Percentiles rank a stretch among this genome's conserved stretches.
phyloP scores from a whole-genome alignment of 64 coral and sea anemone species.

The Exaiptasia diaphana region DNA sequence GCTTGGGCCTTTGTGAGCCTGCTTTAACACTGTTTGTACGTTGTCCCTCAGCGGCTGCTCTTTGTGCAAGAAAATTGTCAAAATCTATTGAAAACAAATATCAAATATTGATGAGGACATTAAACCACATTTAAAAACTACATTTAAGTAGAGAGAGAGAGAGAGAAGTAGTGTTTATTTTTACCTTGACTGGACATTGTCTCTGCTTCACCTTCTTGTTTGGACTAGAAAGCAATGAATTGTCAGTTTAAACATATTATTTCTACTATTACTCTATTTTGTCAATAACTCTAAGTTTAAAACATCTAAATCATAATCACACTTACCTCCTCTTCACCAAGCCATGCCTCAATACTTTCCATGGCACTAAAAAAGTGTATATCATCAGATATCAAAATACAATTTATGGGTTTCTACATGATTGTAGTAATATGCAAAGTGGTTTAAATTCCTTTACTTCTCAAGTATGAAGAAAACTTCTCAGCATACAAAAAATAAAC shows the following conservation, averaged over 20 bases:
- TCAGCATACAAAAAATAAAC: too few relatives aligned
- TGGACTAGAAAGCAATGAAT: not conserved
- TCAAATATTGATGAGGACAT: not conserved
- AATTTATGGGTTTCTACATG: too few relatives aligned
- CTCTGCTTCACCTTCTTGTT: not conserved
- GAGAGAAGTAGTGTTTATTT: not conserved
- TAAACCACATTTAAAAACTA: not conserved
- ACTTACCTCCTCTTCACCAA: not conserved
- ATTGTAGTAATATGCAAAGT: too few relatives aligned
- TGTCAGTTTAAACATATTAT: not conserved
- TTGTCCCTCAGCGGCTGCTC: conserved; percentile 70
- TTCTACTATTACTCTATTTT: not conserved
- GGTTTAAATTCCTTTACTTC: too few relatives aligned
- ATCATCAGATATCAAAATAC: too few relatives aligned
- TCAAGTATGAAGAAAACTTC: too few relatives aligned
- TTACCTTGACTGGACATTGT: conserved; percentile 2
- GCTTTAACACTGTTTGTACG: conserved; percentile 70
- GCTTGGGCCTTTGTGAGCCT: conserved; percentile 41
- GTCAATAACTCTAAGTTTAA: not conserved
- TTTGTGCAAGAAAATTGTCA: conserved; percentile 75
- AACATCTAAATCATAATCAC: not conserved
- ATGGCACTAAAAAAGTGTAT: not conserved
- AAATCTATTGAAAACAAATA: conserved; percentile 53
- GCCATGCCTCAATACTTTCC: conserved; percentile 18
- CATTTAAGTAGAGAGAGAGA: not conserved